These are phyloP conservation scores for Myotis planiceps DNA, from an alignment of 2,797 vertebrate genomes.

Conservation along the genomic window DNA sequence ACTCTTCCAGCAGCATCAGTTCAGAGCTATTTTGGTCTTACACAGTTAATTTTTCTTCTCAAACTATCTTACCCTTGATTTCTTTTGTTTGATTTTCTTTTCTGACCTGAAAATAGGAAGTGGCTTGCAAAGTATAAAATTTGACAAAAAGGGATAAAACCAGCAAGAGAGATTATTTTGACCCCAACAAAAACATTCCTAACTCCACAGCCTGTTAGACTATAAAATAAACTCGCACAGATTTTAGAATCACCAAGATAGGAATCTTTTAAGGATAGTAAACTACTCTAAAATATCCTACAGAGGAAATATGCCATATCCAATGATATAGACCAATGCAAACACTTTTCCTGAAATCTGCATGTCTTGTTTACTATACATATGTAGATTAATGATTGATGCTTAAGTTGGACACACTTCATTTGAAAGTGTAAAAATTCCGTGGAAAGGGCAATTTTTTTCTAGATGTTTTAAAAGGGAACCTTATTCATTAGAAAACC, in stretches of 20 bases:
- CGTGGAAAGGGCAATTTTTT: background rate
- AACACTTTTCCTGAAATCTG: background rate
- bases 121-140: constrained; percentile 62
- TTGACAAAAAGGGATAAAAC: constrained; percentile 44
- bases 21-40: constrained; percentile 61
- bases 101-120: constrained; percentile 60
- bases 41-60: constrained; percentile 50
- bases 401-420: background rate
- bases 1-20: constrained; percentile 50
- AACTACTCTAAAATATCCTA: constrained; percentile 9
- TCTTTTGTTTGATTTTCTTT: background rate
- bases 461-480: constrained; percentile 24
- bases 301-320: background rate
- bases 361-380: background rate
- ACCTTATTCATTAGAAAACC: constrained; percentile 22
- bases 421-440: constrained; percentile 37
- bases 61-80: constrained; percentile 44
- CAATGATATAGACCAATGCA: background rate
- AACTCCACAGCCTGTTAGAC: background rate
- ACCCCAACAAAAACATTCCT: constrained; percentile 48
- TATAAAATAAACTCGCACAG: constrained; percentile 37
- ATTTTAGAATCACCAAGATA: constrained; percentile 44
- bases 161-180: constrained; percentile 59
- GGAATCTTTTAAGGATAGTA: constrained; percentile 16
- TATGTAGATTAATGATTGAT: background rate